Percentiles rank a stretch among this genome's conserved stretches.
phyloP scores from a whole-genome alignment of 2,113 vertebrate species.

The Zosterops lateralis region DNA sequence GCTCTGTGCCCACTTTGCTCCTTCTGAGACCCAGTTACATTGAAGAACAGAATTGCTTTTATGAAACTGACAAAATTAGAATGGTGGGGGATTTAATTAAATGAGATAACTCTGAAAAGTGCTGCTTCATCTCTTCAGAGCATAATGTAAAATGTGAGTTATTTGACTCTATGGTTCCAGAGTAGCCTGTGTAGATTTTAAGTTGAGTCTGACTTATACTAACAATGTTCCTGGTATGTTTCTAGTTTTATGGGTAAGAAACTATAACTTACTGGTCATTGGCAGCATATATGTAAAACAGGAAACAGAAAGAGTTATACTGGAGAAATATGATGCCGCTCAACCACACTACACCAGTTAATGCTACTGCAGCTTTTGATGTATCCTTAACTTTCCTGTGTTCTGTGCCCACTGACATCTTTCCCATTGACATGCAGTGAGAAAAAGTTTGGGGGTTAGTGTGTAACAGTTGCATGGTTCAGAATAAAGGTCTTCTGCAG shows the following conservation, averaged over 20 bases:
- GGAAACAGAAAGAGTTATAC: neutral
- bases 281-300: neutral
- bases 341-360: neutral
- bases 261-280: neutral
- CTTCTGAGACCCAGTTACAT: neutral
- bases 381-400: neutral
- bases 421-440: neutral
- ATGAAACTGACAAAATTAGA: neutral
- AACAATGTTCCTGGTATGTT: neutral
- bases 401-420: neutral
- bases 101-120: neutral
- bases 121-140: neutral
- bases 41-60: neutral
- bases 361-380: neutral
- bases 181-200: neutral
- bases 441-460: neutral
- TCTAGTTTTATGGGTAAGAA: neutral
- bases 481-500: neutral
- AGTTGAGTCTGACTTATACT: rapidly evolving
- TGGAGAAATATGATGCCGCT: neutral
- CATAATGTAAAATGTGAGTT: neutral
- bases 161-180: neutral
- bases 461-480: neutral
- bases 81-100: neutral
- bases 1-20: neutral